A percentile compares a stretch with the other conserved stretches of the same genome.
These are phyloP conservation scores for Chaitophorus viminalis DNA, from an alignment of 2,888 invertebrate genomes.

Conservation along the genomic window DNA sequence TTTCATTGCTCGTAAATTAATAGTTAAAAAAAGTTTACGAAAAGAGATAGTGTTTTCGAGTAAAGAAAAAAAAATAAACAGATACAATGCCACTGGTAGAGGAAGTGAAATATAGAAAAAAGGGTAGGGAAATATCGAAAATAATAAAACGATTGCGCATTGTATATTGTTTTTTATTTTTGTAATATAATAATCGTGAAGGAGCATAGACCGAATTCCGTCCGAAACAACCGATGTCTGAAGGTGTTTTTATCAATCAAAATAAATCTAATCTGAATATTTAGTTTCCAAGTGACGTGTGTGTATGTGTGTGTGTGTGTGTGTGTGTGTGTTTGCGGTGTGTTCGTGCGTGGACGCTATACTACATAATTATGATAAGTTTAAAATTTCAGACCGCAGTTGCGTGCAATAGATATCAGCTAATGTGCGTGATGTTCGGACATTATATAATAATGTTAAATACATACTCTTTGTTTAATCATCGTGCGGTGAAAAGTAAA, in stretches of 20 bases:
- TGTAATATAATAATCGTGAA: neutral
- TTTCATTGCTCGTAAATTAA: neutral
- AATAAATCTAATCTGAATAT: neutral
- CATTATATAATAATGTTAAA: neutral
- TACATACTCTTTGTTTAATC: neutral
- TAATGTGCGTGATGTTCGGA: neutral
- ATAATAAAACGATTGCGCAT: neutral
- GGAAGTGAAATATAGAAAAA: neutral
- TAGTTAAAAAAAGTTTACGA: neutral
- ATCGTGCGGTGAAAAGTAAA: no score
- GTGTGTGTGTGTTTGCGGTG: neutral
- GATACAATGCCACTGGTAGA: neutral
- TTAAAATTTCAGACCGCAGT: neutral
- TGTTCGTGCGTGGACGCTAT: neutral
- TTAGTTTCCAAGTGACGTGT: neutral
- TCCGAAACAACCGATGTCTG: neutral
- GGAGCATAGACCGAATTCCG: neutral
- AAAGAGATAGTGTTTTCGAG: neutral
- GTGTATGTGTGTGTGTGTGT: neutral
- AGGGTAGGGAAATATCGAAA: neutral
- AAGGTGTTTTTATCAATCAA: neutral
- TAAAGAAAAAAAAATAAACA: neutral
- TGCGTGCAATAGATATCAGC: neutral
- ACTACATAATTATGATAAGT: neutral
- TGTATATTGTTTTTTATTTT: neutral